Evolutionary conservation across 2,113 vertebrate genomes (phyloP).

Genomic region (Callaeas wilsoni): DNA sequence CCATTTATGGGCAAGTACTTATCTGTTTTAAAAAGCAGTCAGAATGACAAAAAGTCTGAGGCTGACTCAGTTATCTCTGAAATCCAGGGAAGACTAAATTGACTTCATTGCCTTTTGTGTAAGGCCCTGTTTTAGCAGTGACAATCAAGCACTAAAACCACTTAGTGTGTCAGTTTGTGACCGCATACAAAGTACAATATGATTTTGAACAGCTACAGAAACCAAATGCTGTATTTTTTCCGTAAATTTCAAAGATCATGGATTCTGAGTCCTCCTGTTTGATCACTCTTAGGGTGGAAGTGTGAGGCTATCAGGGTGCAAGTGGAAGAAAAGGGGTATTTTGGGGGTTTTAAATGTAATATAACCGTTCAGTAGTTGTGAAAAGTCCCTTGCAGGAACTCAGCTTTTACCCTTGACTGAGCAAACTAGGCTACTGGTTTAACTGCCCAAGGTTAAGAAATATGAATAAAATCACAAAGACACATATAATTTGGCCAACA

Average conservation of each 20-base stretch:
- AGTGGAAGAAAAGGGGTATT: accelerated
- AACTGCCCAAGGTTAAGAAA: not conserved
- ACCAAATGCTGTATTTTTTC: not conserved
- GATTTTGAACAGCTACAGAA: not conserved
- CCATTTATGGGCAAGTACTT: not conserved
- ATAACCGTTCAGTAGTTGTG: not conserved
- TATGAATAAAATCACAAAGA: not conserved
- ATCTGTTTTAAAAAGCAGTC: not conserved
- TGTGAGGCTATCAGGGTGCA: not conserved
- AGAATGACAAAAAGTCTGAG: not conserved
- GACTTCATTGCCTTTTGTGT: not conserved
- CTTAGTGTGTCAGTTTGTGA: not conserved
- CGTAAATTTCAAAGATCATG: not conserved
- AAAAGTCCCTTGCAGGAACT: not conserved
- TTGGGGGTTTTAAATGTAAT: not conserved
- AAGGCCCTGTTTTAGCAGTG: not conserved
- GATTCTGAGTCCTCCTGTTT: not conserved
- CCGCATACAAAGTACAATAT: not conserved
- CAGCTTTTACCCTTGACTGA: not conserved
- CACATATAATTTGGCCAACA: not conserved
- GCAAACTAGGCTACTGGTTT: not conserved
- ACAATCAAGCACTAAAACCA: not conserved
- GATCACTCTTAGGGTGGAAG: not conserved
- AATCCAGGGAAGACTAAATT: not conserved
- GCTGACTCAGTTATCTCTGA: not conserved